Evolutionary conservation across 2,888 invertebrate species (phyloP).

Genomic region (Drosophila phalerata): DNA sequence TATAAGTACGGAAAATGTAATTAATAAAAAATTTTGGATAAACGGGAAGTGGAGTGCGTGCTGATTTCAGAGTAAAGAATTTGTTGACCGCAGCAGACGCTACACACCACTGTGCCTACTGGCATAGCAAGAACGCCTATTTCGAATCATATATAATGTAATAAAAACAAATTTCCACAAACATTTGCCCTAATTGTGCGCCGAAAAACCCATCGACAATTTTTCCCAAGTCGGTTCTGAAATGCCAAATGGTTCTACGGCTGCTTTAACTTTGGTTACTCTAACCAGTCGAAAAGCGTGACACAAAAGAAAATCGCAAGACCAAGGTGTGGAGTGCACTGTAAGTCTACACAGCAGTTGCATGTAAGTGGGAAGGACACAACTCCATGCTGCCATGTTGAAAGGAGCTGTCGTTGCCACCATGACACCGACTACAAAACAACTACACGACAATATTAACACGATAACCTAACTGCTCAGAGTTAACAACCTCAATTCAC

Average conservation of each 20-base stretch:
- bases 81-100: slow-evolving; percentile 2
- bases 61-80: not conserved
- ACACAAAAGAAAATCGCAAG: slow-evolving; percentile 58
- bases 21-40: slow-evolving; percentile 37
- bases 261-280: slow-evolving; percentile 11
- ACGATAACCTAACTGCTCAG: slow-evolving; percentile 60
- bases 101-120: slow-evolving; percentile 28
- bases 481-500: slow-evolving; percentile 25
- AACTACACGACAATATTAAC: slow-evolving; percentile 46
- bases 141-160: slow-evolving; percentile 63
- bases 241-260: slow-evolving; percentile 28
- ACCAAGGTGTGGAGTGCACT: slow-evolving; percentile 44
- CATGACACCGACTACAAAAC: slow-evolving; percentile 34
- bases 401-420: slow-evolving; percentile 43
- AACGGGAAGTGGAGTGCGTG: slow-evolving; percentile 5
- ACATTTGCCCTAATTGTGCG: slow-evolving; percentile 75
- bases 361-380: slow-evolving; percentile 60
- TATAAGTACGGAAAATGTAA: slow-evolving; percentile 49
- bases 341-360: slow-evolving; percentile 49
- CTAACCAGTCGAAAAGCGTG: slow-evolving; percentile 63
- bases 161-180: slow-evolving; percentile 77
- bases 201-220: slow-evolving; percentile 25
- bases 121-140: slow-evolving; percentile 9
- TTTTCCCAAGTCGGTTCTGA: slow-evolving; percentile 21
- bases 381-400: slow-evolving; percentile 24